phyloP scores from a whole-genome alignment of 2,888 invertebrate genomes.

The Rhabditophanes sp. region DNA sequence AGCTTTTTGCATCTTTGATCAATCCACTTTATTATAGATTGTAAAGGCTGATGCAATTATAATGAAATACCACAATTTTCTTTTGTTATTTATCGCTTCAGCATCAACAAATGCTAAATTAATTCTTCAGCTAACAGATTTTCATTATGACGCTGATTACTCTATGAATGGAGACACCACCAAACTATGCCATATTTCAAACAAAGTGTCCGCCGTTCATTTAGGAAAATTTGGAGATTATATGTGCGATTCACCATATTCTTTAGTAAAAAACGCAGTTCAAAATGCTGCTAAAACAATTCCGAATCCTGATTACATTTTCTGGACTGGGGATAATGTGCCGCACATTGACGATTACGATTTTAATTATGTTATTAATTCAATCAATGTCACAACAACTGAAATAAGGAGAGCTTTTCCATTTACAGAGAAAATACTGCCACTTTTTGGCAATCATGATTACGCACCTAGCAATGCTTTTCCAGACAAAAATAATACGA shows the following conservation, averaged over 20 bases:
- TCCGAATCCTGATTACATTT: constrained; percentile 26
- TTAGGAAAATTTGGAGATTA: constrained; percentile 37
- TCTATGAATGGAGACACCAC: constrained; percentile 18
- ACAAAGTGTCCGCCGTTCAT: constrained; percentile 2
- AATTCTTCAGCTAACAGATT: constrained; percentile 34
- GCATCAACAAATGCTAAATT: no score
- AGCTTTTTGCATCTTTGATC: no score
- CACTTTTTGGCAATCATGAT: constrained; percentile 37
- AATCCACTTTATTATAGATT: no score
- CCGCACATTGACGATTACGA: constrained; percentile 31
- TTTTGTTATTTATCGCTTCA: no score
- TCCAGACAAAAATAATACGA: constrained; percentile 11
- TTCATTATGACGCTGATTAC: constrained; percentile 34
- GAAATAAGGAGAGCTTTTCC: constrained; percentile 14
- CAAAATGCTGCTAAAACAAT: constrained; percentile 17
- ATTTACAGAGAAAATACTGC: constrained; percentile 21
- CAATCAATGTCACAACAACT: constrained; percentile 11
- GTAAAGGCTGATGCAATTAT: no score
- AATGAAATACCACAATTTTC: no score
- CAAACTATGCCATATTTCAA: constrained; percentile 9
- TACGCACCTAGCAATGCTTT: constrained; percentile 31
- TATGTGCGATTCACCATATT: constrained; percentile 37
- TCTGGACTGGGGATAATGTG: constrained; percentile 42
- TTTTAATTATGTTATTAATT: constrained; percentile 18
- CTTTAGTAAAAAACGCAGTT: constrained; percentile 24